Conservation (phyloP, 2,113 vertebrate genomes). For the Pungitius pungitius region DNA sequence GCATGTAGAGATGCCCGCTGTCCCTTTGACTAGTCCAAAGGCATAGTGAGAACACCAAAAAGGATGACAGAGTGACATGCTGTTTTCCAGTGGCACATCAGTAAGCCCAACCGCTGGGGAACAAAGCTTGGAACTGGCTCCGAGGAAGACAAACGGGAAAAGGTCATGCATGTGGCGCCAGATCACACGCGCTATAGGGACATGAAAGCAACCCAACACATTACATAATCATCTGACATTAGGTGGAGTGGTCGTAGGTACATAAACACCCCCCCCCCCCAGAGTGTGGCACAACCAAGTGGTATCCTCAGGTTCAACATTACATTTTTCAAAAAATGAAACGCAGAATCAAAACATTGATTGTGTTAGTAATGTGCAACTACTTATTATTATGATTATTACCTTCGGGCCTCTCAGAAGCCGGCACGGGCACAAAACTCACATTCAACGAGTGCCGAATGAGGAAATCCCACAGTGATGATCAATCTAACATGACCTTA, state of each 20-base stretch:
- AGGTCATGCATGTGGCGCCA: slow-evolving; percentile 52
- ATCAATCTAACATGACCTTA: slow-evolving; percentile 59
- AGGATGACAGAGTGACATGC: slow-evolving; percentile 55
- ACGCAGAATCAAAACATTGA: slow-evolving; percentile 17
- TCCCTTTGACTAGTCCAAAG: slow-evolving; percentile 66
- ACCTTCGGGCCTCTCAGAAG: slow-evolving; percentile 15
- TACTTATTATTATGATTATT: not conserved
- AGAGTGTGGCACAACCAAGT: not conserved
- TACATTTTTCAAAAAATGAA: not conserved
- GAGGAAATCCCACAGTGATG: slow-evolving; percentile 57
- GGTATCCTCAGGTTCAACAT: not conserved
- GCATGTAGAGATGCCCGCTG: slow-evolving; percentile 41
- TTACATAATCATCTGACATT: slow-evolving; percentile 26
- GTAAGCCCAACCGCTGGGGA: slow-evolving; percentile 65
- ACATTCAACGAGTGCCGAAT: slow-evolving; percentile 23
- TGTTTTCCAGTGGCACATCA: slow-evolving; percentile 59
- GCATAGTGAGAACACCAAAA: slow-evolving; percentile 67
- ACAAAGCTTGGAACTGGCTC: slow-evolving; percentile 34
- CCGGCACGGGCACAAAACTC: too few species aligned
- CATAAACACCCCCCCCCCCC: too few species aligned
- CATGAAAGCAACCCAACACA: slow-evolving; percentile 23
- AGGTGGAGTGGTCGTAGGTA: not conserved
- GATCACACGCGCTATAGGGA: slow-evolving; percentile 37
- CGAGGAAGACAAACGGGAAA: slow-evolving; percentile 49
- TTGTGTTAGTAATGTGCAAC: slow-evolving; percentile 8